Percentiles rank a stretch among this genome's conserved stretches.
Conservation (phyloP, 1,140 invertebrate genomes). For the Drosophila pseudoananassae region DNA sequence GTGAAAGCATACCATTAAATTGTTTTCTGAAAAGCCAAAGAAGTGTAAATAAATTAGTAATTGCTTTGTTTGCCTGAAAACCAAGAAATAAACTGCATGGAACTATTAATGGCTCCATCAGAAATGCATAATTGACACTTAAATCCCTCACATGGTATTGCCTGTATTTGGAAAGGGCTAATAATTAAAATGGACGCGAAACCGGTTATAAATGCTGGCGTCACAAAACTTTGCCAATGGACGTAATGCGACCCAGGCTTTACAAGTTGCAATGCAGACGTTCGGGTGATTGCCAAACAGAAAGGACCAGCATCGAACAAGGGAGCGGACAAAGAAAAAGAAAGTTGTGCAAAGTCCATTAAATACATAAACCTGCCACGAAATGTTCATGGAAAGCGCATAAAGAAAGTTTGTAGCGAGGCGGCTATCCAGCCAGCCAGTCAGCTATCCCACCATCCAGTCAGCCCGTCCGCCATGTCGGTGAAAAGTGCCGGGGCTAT, state of each 20-base stretch:
- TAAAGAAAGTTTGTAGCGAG: conserved; percentile 75
- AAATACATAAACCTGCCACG: conserved; percentile 82
- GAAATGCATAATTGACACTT: conserved; percentile 58
- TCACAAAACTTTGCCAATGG: conserved; percentile 76
- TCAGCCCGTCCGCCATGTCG: conserved; percentile 25
- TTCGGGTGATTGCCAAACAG: conserved; percentile 25
- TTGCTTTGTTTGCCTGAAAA: not conserved
- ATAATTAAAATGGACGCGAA: conserved; percentile 75
- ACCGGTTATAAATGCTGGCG: conserved; percentile 74
- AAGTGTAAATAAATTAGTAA: not conserved
- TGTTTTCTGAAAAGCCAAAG: not conserved
- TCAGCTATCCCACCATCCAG: conserved; percentile 13
- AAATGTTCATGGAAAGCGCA: conserved; percentile 82
- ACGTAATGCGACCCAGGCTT: conserved; percentile 66
- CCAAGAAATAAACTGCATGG: conserved; percentile 13
- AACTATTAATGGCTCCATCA: conserved; percentile 49
- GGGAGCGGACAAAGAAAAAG: conserved; percentile 20
- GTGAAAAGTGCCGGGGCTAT: conserved; percentile 53
- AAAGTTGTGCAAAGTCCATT: conserved; percentile 80
- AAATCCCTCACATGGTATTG: conserved; percentile 34
- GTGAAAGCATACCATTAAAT: not conserved
- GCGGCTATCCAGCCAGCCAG: conserved; percentile 12
- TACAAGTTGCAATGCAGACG: conserved; percentile 37
- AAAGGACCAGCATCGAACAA: conserved; percentile 7
- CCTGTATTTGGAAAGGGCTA: conserved; percentile 38